These are phyloP conservation scores for Megalops cyprinoides DNA, from an alignment of 2,797 vertebrate genomes.

Conservation along the genomic window DNA sequence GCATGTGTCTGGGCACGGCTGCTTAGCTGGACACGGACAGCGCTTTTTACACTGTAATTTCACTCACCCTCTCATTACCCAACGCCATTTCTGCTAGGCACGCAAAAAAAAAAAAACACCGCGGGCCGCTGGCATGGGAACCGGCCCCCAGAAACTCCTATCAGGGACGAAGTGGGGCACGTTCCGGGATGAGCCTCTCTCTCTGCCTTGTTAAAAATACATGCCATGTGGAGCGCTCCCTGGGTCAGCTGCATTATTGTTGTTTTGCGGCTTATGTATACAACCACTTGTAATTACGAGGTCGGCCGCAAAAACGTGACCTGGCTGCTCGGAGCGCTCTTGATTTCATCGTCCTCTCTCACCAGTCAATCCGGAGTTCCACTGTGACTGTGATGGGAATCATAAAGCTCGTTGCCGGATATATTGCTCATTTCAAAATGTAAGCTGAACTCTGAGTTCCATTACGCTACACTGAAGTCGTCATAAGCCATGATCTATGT, in stretches of 20 bases:
- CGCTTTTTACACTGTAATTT: conserved; percentile 5
- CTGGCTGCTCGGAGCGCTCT: neutral
- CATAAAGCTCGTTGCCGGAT: neutral
- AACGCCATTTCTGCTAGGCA: neutral
- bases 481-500: conserved; percentile 13
- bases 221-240: neutral
- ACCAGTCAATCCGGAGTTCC: neutral
- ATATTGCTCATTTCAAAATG: conserved; percentile 20
- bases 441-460: conserved; percentile 13
- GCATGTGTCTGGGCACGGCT: neutral
- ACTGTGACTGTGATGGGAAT: neutral
- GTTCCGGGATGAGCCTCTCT: neutral
- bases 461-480: neutral
- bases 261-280: neutral
- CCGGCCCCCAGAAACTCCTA: neutral
- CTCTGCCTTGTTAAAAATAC: neutral
- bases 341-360: neutral
- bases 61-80: conserved; percentile 12
- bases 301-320: neutral
- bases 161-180: neutral
- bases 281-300: neutral
- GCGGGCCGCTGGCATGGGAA: neutral
- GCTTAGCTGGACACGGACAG: neutral
- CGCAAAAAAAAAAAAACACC: neutral
- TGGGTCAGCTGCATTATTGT: neutral